Conservation (phyloP, 1,140 invertebrate genomes). For the Ptiloglossa arizonensis region DNA sequence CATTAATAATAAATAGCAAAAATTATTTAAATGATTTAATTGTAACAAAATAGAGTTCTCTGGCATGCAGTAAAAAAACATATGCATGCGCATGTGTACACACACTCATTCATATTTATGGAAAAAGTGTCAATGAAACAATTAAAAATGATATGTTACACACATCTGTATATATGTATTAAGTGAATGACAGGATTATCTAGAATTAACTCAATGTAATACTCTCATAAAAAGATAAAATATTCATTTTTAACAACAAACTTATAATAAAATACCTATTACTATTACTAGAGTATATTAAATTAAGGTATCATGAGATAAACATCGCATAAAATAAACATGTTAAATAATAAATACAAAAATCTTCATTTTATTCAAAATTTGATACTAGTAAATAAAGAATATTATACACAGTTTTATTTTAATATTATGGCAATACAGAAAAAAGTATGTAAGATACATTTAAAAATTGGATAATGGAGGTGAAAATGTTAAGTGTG, state of each 20-base stretch:
- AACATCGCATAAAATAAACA: not conserved
- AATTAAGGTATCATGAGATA: no score
- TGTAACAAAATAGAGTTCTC: not conserved
- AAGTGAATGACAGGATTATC: not conserved
- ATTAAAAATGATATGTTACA: not conserved
- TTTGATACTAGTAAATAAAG: not conserved
- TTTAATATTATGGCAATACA: no score
- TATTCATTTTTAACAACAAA: not conserved
- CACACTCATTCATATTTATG: not conserved
- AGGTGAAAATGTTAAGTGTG: no score
- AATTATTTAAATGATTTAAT: not conserved
- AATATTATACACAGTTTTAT: no score
- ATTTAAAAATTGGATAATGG: no score
- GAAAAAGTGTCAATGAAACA: not conserved
- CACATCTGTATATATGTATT: not conserved
- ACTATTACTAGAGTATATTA: not conserved
- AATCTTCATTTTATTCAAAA: not conserved
- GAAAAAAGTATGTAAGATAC: no score
- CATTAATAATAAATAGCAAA: not conserved
- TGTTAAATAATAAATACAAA: not conserved
- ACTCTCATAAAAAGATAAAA: not conserved
- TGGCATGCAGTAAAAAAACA: conserved; percentile 5
- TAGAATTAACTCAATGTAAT: not conserved
- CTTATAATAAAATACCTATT: not conserved
- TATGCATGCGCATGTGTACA: not conserved